Percentiles rank a stretch among this genome's conserved stretches.
Conservation (phyloP, 2,797 vertebrate species). For the Sylvilagus floridanus region DNA sequence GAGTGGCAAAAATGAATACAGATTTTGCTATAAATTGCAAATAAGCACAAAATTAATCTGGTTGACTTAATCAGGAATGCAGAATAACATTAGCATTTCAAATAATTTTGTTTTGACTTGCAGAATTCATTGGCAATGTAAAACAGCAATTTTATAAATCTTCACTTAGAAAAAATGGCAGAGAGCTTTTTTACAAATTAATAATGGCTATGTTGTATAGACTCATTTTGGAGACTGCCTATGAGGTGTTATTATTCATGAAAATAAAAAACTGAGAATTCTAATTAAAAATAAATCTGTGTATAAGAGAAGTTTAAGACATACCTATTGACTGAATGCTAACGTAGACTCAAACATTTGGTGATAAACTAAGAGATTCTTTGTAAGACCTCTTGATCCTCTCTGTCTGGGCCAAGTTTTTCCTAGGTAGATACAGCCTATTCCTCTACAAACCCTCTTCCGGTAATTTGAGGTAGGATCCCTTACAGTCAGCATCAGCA, state of each 20-base stretch:
- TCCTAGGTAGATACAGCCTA: neutral
- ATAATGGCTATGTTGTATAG: neutral
- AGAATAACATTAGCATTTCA: constrained; percentile 73
- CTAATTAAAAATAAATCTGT: neutral
- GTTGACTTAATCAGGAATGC: constrained; percentile 73
- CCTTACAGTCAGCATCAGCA: neutral
- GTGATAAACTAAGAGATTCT: neutral
- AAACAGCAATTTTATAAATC: constrained; percentile 67
- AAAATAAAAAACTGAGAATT: neutral
- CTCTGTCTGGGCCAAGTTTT: neutral
- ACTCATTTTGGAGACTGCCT: neutral
- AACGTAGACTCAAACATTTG: neutral
- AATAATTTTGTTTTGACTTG: constrained; percentile 78
- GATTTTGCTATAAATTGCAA: constrained; percentile 80
- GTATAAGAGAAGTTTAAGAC: neutral
- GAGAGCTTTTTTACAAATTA: constrained; percentile 41
- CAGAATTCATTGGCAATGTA: constrained; percentile 74
- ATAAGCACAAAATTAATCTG: constrained; percentile 78
- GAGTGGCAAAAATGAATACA: constrained; percentile 80
- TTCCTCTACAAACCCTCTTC: accelerated
- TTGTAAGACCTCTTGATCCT: neutral
- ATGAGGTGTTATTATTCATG: neutral
- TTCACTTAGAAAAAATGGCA: constrained; percentile 1
- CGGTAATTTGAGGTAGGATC: neutral
- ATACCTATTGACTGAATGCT: neutral